Conservation (phyloP, 30 jellyfish, hydroid and myxozoan genomes). For the Aurelia sp. region DNA sequence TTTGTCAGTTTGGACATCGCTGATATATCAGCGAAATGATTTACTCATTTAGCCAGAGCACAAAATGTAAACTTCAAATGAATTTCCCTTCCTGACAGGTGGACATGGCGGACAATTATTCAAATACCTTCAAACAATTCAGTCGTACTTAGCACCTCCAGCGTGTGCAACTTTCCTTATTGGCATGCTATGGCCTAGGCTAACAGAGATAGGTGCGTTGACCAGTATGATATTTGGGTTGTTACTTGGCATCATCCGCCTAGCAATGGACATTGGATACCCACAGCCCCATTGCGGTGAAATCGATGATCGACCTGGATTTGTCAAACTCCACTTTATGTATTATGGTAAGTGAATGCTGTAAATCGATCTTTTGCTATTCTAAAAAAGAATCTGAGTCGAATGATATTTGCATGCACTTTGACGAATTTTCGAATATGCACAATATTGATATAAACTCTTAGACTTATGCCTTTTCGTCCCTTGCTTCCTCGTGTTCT, state of each 20-base stretch:
- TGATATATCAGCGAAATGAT: no score
- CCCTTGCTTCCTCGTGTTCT: no score
- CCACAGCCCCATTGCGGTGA: slow-evolving; percentile 96
- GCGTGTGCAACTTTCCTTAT: slow-evolving; percentile 91
- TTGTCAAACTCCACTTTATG: slow-evolving; percentile 89
- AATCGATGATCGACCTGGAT: slow-evolving; percentile 77
- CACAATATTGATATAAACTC: no score
- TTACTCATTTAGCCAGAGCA: no score
- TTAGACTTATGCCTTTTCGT: no score
- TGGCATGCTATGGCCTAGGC: slow-evolving; percentile 92
- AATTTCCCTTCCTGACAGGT: slow-evolving; percentile 35
- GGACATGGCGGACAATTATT: slow-evolving; percentile 95
- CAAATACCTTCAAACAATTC: slow-evolving; percentile 86
- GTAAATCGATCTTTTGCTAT: no score
- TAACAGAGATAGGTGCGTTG: slow-evolving; percentile 87
- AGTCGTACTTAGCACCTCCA: slow-evolving; percentile 94
- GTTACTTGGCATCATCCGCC: slow-evolving; percentile 74
- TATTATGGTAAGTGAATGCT: slow-evolving; percentile 74
- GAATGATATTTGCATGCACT: no score
- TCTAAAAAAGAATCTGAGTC: no score
- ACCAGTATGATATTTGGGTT: slow-evolving; percentile 91
- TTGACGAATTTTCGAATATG: no score
- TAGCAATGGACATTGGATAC: slow-evolving; percentile 74
- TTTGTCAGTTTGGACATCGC: no score
- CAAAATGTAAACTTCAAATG: neutral